Percentiles rank a stretch among this genome's conserved stretches.
These are phyloP conservation scores for Apantesis nais DNA, from an alignment of 2,888 invertebrate species.

Conservation along the genomic window DNA sequence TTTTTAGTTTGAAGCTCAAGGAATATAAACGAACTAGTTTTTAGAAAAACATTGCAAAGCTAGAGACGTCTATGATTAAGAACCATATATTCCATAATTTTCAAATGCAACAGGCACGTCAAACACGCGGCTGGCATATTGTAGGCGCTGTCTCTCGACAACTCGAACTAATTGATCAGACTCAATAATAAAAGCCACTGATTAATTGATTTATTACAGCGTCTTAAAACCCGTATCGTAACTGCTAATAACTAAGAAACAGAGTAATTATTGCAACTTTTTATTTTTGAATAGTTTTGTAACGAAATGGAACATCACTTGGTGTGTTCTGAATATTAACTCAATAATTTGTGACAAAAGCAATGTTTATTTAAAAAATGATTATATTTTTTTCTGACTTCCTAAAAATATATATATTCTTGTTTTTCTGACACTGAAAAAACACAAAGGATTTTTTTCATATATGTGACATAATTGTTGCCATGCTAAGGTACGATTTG, in stretches of 20 bases:
- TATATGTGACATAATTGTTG: too few relatives aligned
- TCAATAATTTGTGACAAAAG: too few relatives aligned
- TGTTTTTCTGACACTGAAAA: too few relatives aligned
- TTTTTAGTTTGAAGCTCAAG: background rate
- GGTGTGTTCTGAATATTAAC: too few relatives aligned
- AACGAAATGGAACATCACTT: too few relatives aligned
- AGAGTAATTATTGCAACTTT: too few relatives aligned
- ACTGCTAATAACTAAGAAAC: constrained; percentile 28
- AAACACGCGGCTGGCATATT: constrained; percentile 2
- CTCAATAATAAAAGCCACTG: constrained; percentile 36
- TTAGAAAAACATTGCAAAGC: background rate
- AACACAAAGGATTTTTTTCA: too few relatives aligned
- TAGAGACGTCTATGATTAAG: background rate
- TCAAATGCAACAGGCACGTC: background rate
- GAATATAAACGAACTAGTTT: background rate
- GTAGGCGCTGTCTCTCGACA: constrained; percentile 19
- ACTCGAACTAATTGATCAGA: constrained; percentile 18
- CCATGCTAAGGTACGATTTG: too few relatives aligned
- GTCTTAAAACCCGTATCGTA: constrained; percentile 28
- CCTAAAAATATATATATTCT: too few relatives aligned
- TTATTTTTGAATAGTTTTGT: too few relatives aligned
- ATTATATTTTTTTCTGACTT: too few relatives aligned
- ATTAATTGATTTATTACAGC: constrained; percentile 41
- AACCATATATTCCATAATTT: background rate
- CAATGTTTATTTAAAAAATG: too few relatives aligned